Evolutionary conservation across 2,113 vertebrate genomes (phyloP).

Genomic region (Thamnaconus septentrionalis): DNA sequence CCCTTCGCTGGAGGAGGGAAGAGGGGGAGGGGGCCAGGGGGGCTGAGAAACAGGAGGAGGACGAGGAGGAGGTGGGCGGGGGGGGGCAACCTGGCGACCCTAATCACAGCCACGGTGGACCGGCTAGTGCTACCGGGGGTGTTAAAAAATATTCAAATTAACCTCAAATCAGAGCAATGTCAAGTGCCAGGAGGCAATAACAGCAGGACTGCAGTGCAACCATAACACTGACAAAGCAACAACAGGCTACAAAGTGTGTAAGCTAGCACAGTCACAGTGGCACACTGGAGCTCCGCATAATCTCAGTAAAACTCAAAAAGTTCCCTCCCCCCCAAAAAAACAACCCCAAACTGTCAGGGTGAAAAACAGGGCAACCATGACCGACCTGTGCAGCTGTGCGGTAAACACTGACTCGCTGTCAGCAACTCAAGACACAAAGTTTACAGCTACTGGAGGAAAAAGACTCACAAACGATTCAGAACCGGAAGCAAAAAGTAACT

Average conservation of each 20-base stretch:
- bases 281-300: conserved; percentile 4
- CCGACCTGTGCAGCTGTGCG: neutral
- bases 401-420: conserved; percentile 57
- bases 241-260: no score
- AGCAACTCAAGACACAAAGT: conserved; percentile 41
- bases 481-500: no score
- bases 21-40: neutral
- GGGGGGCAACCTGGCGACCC: conserved; percentile 46
- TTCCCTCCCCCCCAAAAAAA: conserved; percentile 8
- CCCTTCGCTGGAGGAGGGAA: conserved; percentile 26
- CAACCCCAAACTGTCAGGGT: neutral
- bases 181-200: conserved; percentile 42
- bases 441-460: no score
- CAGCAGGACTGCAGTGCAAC: conserved; percentile 42
- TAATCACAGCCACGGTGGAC: conserved; percentile 35
- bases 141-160: conserved; percentile 44
- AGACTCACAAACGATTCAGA: no score
- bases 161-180: conserved; percentile 21
- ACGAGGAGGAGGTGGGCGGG: conserved; percentile 26
- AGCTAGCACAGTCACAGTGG: conserved; percentile 1
- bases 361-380: conserved; percentile 5
- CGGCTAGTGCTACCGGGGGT: conserved; percentile 22
- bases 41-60: rapidly evolving
- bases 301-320: conserved; percentile 33
- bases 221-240: conserved; percentile 47